Evolutionary conservation across 2,113 vertebrate genomes (phyloP).

Genomic region (Microcebus ravelobensis): DNA sequence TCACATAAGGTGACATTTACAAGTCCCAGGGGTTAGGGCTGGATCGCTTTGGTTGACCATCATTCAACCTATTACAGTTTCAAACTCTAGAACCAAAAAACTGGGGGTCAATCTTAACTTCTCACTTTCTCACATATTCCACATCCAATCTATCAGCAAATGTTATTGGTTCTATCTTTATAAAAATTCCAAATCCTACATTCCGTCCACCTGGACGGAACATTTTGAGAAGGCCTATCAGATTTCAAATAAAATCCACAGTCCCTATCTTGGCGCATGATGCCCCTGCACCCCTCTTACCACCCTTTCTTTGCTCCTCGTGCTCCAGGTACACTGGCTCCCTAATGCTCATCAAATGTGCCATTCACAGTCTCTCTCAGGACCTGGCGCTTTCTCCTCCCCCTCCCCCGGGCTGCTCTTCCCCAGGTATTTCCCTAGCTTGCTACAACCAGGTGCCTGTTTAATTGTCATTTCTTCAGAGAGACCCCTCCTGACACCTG

Average conservation of each 20-base stretch:
- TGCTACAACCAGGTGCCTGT: background rate
- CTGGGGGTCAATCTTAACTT: background rate
- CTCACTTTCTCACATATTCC: background rate
- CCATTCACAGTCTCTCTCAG: background rate
- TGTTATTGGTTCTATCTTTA: background rate
- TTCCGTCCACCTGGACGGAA: background rate
- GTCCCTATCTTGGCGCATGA: background rate
- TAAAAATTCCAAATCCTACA: background rate
- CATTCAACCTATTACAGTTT: background rate
- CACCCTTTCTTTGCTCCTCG: background rate
- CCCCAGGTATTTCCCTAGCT: background rate
- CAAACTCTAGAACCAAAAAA: background rate
- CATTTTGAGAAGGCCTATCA: no score
- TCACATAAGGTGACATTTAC: background rate
- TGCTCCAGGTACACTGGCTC: background rate
- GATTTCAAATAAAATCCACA: background rate
- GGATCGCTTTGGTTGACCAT: background rate
- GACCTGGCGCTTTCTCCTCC: background rate
- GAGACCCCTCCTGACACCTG: background rate
- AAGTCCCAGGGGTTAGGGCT: background rate
- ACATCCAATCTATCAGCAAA: background rate
- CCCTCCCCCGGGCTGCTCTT: background rate
- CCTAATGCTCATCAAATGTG: background rate
- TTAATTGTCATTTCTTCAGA: background rate
- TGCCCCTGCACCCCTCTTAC: no score